Percentiles rank a stretch among this genome's conserved stretches.
These are phyloP conservation scores for Catocala sponsa DNA, from an alignment of 2,888 invertebrate species.

Conservation along the genomic window DNA sequence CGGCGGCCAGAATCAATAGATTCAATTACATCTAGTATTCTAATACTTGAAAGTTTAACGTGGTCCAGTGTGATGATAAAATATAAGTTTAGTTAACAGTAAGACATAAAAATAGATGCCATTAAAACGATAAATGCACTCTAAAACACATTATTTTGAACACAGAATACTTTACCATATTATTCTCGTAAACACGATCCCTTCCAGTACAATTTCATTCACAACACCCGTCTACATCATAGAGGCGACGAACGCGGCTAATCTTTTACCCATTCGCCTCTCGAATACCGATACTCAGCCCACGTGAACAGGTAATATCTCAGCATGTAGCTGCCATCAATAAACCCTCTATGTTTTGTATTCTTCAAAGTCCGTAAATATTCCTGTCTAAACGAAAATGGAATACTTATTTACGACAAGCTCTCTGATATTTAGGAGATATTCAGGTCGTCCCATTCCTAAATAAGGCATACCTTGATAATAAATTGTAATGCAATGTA, in stretches of 20 bases:
- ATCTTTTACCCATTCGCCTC: constrained; percentile 16
- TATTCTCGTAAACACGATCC: no score
- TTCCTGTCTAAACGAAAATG: constrained; percentile 29
- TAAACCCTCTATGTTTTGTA: constrained; percentile 28
- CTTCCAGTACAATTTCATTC: not conserved
- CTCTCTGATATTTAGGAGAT: constrained; percentile 13
- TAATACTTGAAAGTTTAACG: no score
- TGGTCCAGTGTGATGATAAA: no score
- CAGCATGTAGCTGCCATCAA: constrained; percentile 32
- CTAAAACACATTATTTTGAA: no score
- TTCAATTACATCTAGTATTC: no score
- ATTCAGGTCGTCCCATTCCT: constrained; percentile 15
- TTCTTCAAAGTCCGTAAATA: constrained; percentile 32
- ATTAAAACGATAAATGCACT: no score
- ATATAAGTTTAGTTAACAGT: no score
- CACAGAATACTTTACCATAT: no score
- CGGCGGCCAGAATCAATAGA: no score
- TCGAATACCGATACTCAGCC: constrained; percentile 18
- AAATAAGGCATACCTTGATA: not conserved
- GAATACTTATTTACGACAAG: constrained; percentile 43
- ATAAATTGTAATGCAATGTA: no score
- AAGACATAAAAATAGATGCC: no score
- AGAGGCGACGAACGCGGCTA: constrained; percentile 9
- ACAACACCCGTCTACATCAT: constrained; percentile 17
- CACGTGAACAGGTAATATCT: constrained; percentile 21